Evolutionary conservation across 2,888 invertebrate species (phyloP).

Genomic region (Athalia cordata): DNA sequence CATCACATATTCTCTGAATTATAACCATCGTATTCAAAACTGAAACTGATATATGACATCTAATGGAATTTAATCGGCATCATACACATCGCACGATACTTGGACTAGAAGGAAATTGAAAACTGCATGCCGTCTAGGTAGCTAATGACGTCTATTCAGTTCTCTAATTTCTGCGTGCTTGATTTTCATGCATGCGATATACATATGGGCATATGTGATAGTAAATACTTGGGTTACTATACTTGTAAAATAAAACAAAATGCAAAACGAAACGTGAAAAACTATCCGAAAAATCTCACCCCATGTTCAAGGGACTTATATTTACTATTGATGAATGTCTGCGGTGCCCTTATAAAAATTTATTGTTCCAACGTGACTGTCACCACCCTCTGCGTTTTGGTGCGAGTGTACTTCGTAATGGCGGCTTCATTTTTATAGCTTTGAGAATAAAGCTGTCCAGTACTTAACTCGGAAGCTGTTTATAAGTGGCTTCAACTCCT

Average conservation of each 20-base stretch:
- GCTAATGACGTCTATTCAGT: constrained; percentile 41
- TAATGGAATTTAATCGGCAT: constrained; percentile 36
- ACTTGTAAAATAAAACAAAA: too few species aligned
- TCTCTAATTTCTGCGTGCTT: background rate
- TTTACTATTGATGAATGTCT: background rate
- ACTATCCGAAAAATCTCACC: background rate
- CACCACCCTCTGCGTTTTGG: background rate
- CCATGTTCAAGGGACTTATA: too few species aligned
- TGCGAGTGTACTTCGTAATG: constrained; percentile 1
- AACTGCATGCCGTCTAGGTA: constrained; percentile 2
- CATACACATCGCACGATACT: background rate
- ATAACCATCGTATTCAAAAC: constrained; percentile 35
- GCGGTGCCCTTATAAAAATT: background rate
- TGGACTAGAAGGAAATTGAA: constrained; percentile 24
- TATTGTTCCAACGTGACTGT: background rate
- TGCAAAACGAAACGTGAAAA: background rate
- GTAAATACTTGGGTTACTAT: background rate
- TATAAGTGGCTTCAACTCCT: constrained; percentile 13
- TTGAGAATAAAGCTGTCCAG: constrained; percentile 33
- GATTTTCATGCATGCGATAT: background rate
- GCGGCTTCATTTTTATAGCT: constrained; percentile 9
- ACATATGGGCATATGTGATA: background rate
- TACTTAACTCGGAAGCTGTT: constrained; percentile 29
- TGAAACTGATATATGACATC: background rate
- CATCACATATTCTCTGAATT: too few species aligned